Evolutionary conservation across 2,797 vertebrate species (phyloP), one percentile per base, ranked within the genome.

Genomic region (Podarcis siculus): DNA sequence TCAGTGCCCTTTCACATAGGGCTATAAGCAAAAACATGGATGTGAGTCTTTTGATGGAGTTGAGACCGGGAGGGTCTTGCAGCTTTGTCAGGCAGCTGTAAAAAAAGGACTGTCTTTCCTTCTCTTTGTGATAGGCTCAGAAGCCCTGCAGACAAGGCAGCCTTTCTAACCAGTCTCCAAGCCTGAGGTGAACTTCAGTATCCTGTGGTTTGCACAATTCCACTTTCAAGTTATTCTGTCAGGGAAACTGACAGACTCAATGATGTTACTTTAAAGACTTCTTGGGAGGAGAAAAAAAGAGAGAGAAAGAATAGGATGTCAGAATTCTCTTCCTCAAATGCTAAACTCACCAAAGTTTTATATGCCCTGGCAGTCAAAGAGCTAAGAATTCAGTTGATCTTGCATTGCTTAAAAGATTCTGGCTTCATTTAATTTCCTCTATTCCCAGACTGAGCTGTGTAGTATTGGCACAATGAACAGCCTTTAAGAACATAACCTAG

Each of bases 141-240:
- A 90, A 88, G 79, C 30, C 27, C 61, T 58, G 8, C 30, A 86
- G 64, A 89, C 93, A 75, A 30, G 23, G 69, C 72, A 85, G 32
- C n/a, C 82, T 81, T 86, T 91, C 87, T 39, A 90, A 83, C 86
- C 91, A 88, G 89, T 92, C 0, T 0, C 42, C 66, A 25, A 91
- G 12, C 77, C 66, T 82, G 79, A 75, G 78, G 76, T 90, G 4
- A 23, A 75, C 86, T 92, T 77, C 88, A 84, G 87, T 77, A 21
- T 71, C 83, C 61, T 90, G 89, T 83, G 72, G 81, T 93, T 95
- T 78, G 87, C 61, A 85, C 58, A 87, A 42, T 67, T 93, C 73
- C 89, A 86, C 80, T 93, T 94, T 94, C 66, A 78, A 79, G 72
- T 93, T 95, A 87, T 84, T 91, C 85, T 93, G 77, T 92, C 86